These are phyloP conservation scores for Chironex yamaguchii DNA, from an alignment of 30 jellyfish, hydroid and myxozoan genomes.

Conservation along the genomic window DNA sequence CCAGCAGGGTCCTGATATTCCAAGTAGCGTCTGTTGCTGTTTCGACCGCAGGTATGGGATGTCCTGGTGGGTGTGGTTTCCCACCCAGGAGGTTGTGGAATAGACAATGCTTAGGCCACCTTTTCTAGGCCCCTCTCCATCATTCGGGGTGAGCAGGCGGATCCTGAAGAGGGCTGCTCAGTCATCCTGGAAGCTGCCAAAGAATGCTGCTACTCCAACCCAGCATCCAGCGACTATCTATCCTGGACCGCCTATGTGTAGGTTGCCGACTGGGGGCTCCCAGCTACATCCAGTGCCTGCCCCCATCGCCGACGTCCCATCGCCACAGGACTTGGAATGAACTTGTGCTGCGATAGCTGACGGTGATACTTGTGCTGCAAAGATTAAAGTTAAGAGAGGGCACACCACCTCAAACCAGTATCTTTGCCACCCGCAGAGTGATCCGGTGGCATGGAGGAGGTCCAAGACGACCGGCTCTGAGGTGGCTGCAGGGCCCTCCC, in stretches of 20 bases:
- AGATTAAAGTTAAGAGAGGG: no score
- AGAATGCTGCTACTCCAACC: background rate
- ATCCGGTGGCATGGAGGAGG: no score
- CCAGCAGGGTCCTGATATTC: slow-evolving; percentile 27
- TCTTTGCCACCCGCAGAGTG: no score
- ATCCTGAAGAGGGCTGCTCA: slow-evolving; percentile 16
- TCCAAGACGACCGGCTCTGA: no score
- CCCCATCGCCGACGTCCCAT: background rate
- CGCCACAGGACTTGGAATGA: slow-evolving; percentile 13
- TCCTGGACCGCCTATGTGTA: background rate
- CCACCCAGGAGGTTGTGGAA: no score
- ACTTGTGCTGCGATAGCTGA: no score
- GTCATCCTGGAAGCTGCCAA: slow-evolving; percentile 26
- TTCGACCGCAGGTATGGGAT: no score
- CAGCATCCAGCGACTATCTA: background rate
- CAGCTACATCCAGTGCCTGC: slow-evolving; percentile 15
- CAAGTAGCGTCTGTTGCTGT: background rate
- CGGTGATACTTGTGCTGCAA: no score
- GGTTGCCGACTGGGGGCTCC: background rate
- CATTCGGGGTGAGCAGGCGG: slow-evolving; percentile 13
- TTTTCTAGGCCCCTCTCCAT: slow-evolving; percentile 25
- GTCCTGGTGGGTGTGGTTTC: no score
- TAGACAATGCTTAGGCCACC: slow-evolving; percentile 12
- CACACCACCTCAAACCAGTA: no score
- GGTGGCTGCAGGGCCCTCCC: no score